These are phyloP conservation scores for Pseudopleuronectes americanus DNA, from an alignment of 2,797 vertebrate genomes.

Conservation along the genomic window DNA sequence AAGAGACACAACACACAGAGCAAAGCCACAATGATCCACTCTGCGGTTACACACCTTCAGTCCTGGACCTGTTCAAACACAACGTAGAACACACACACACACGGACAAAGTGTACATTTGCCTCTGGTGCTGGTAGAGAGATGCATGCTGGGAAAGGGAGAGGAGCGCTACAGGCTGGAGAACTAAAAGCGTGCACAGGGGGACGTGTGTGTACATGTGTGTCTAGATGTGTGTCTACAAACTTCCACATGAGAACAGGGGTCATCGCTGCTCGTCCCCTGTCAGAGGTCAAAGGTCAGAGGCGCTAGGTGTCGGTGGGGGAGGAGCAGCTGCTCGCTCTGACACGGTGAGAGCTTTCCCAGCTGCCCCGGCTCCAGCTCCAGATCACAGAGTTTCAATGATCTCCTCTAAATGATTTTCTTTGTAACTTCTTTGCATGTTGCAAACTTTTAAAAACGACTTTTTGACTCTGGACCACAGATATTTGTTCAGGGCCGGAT, in stretches of 20 bases:
- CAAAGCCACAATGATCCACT: constrained; percentile 11
- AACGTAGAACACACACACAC: constrained; percentile 9
- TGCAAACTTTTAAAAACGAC: not conserved
- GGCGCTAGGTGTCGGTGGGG: constrained; percentile 39
- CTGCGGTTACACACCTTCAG: constrained; percentile 20
- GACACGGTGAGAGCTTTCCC: constrained; percentile 52
- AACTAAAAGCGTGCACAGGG: not conserved
- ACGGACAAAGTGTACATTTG: constrained; percentile 24
- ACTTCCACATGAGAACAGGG: constrained; percentile 29
- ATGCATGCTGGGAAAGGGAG: constrained; percentile 30
- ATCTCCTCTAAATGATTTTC: not conserved
- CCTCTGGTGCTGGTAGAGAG: not conserved
- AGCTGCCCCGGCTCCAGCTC: constrained; percentile 48
- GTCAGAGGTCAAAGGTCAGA: constrained; percentile 50
- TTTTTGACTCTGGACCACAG: not conserved
- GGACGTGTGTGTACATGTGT: not conserved
- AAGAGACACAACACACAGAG: constrained; percentile 26
- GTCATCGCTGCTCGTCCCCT: constrained; percentile 37
- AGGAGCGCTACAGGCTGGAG: not conserved
- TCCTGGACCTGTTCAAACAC: constrained; percentile 6
- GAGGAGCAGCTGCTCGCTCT: constrained; percentile 23
- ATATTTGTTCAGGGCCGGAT: not conserved
- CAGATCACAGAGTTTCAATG: not conserved
- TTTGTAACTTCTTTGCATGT: not conserved
- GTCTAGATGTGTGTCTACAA: constrained; percentile 10